These are phyloP conservation scores for Pseudonaja textilis DNA, from an alignment of 2,113 vertebrate genomes.

Conservation along the genomic window DNA sequence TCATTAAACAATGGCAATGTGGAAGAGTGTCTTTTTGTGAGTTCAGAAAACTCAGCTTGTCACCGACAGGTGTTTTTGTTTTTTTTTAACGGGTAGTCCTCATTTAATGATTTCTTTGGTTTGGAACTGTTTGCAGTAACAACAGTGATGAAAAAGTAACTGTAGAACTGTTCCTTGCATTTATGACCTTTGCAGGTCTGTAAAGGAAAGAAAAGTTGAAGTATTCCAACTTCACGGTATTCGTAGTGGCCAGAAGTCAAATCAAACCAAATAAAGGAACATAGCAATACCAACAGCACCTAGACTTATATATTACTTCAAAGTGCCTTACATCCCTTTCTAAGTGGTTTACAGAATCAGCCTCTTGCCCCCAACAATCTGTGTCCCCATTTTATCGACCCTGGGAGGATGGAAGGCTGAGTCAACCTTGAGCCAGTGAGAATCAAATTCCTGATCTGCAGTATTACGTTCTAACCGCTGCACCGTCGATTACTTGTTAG, in stretches of 20 bases:
- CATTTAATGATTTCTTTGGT: background rate
- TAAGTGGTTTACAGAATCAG: too few species aligned
- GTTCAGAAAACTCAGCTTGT: rapidly evolving
- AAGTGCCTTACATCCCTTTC: too few species aligned
- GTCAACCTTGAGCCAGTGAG: too few species aligned
- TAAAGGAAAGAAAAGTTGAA: background rate
- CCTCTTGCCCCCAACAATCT: too few species aligned
- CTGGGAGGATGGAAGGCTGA: too few species aligned
- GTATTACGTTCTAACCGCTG: too few species aligned
- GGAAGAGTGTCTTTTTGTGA: rapidly evolving
- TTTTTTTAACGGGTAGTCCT: background rate
- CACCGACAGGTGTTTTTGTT: background rate
- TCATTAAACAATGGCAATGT: background rate
- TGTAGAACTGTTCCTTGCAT: background rate
- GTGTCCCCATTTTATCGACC: too few species aligned
- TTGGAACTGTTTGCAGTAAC: background rate
- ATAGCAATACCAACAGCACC: too few species aligned
- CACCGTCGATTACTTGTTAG: too few species aligned
- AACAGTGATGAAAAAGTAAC: background rate
- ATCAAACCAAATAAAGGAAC: background rate
- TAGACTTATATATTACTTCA: too few species aligned
- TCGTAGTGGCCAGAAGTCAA: background rate
- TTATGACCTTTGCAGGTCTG: background rate
- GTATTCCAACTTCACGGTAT: background rate
- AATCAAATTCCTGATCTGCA: too few species aligned